These are phyloP conservation scores for Sterna hirundo DNA, from an alignment of 2,113 vertebrate genomes.

Conservation along the genomic window DNA sequence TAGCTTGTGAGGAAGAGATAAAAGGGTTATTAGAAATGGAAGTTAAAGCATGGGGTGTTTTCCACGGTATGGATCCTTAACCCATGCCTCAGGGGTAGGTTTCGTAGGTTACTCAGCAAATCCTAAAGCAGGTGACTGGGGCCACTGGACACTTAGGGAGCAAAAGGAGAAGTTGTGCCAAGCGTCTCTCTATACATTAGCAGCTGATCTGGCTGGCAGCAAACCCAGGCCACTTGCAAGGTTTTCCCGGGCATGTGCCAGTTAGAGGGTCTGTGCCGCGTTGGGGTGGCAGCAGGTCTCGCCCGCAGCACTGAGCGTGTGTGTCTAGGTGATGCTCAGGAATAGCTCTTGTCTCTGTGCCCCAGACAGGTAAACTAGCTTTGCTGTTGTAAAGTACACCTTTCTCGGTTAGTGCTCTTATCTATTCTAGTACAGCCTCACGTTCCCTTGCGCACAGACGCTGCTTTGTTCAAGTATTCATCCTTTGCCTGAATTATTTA, in stretches of 20 bases:
- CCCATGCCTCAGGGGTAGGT: neutral
- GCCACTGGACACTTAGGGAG: neutral
- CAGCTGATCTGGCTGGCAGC: neutral
- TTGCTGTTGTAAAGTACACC: neutral
- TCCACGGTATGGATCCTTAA: neutral
- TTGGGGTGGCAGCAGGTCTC: neutral
- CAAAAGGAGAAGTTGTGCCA: neutral
- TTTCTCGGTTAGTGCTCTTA: neutral
- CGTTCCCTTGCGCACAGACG: neutral
- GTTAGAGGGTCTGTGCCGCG: fast-evolving
- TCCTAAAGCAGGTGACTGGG: neutral
- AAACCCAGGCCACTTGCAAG: fast-evolving
- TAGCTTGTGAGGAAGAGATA: neutral
- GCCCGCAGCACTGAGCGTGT: neutral
- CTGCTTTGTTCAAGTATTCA: constrained; percentile 52
- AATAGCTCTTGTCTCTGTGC: neutral
- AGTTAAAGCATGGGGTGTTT: neutral
- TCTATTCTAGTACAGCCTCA: neutral
- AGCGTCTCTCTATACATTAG: fast-evolving
- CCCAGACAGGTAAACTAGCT: neutral
- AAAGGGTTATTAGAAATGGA: constrained; percentile 13
- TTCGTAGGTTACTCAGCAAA: neutral
- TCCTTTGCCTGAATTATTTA: constrained; percentile 64
- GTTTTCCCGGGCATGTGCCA: neutral
- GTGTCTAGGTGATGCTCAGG: neutral